A percentile compares a stretch with the other conserved stretches of the same genome.
Conservation (phyloP, 2,888 invertebrate genomes). For the Glyphotaelius pellucidus region DNA sequence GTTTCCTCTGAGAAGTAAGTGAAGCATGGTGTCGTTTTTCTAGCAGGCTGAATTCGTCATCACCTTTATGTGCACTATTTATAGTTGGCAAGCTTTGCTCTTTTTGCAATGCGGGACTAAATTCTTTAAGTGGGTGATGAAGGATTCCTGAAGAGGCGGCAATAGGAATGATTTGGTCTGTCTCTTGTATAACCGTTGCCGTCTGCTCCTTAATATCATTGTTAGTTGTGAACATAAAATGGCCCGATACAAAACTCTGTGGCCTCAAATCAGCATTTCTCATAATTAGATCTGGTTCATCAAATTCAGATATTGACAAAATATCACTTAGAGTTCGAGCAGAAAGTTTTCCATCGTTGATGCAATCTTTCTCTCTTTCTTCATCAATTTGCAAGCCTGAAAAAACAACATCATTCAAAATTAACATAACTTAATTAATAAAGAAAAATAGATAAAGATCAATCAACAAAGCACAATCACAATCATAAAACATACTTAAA, state of each 20-base stretch:
- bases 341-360: slow-evolving; percentile 78
- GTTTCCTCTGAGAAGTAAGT: slow-evolving; percentile 53
- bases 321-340: slow-evolving; percentile 85
- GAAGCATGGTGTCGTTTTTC: slow-evolving; percentile 8
- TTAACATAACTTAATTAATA: background rate
- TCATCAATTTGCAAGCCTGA: slow-evolving; percentile 80
- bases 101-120: slow-evolving; percentile 44
- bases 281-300: slow-evolving; percentile 81
- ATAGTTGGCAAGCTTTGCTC: slow-evolving; percentile 51
- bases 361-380: slow-evolving; percentile 72
- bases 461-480: background rate
- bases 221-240: slow-evolving; percentile 53
- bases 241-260: slow-evolving; percentile 67
- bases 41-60: background rate
- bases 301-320: slow-evolving; percentile 84
- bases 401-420: slow-evolving; percentile 67
- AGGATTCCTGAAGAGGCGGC: slow-evolving; percentile 30
- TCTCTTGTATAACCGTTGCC: slow-evolving; percentile 49
- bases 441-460: slow-evolving; percentile 27
- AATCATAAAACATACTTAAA: slow-evolving; percentile 70
- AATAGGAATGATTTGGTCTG: slow-evolving; percentile 33
- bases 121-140: slow-evolving; percentile 46
- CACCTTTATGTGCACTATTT: slow-evolving; percentile 62
- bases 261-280: slow-evolving; percentile 74
- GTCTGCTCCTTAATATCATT: slow-evolving; percentile 58